phyloP scores from a whole-genome alignment of 1,140 invertebrate species.

The Aleiodes sp. region DNA sequence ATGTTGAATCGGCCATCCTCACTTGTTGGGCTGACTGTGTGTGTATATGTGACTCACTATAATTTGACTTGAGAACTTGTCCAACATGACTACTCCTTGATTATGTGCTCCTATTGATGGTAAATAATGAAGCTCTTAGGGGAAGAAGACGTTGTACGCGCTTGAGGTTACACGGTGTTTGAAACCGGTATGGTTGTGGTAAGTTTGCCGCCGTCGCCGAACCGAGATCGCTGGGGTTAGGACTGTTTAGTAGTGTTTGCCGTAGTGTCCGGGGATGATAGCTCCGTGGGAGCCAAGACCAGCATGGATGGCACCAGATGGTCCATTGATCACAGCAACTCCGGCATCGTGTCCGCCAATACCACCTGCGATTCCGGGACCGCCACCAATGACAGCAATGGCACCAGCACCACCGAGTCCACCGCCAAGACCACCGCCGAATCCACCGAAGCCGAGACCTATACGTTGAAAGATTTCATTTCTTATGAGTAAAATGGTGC shows the following conservation, averaged over 20 bases:
- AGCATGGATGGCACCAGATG: constrained; percentile 66
- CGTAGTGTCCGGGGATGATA: constrained; percentile 61
- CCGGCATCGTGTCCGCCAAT: constrained; percentile 65
- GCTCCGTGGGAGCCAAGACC: constrained; percentile 66
- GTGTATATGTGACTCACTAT: constrained; percentile 37
- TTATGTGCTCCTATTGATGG: constrained; percentile 51
- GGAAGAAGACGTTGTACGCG: constrained; percentile 61
- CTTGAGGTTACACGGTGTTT: constrained; percentile 54
- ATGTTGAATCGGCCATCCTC: background rate
- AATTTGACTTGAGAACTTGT: constrained; percentile 39
- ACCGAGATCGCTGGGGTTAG: constrained; percentile 65
- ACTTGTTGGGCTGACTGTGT: constrained; percentile 30
- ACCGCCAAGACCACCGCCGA: constrained; percentile 64
- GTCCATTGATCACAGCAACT: constrained; percentile 66
- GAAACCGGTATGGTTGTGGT: constrained; percentile 63
- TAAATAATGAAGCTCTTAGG: constrained; percentile 46
- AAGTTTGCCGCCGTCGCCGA: constrained; percentile 65
- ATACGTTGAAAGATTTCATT: background rate
- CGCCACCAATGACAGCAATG: constrained; percentile 64
- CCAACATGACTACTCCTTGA: constrained; percentile 40
- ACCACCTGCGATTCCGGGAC: constrained; percentile 58
- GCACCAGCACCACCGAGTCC: constrained; percentile 54
- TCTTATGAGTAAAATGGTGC: background rate
- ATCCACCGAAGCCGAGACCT: constrained; percentile 48
- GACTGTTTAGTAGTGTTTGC: constrained; percentile 62